These are phyloP conservation scores for Fabriciana adippe DNA, from an alignment of 2,888 invertebrate genomes.

Conservation along the genomic window DNA sequence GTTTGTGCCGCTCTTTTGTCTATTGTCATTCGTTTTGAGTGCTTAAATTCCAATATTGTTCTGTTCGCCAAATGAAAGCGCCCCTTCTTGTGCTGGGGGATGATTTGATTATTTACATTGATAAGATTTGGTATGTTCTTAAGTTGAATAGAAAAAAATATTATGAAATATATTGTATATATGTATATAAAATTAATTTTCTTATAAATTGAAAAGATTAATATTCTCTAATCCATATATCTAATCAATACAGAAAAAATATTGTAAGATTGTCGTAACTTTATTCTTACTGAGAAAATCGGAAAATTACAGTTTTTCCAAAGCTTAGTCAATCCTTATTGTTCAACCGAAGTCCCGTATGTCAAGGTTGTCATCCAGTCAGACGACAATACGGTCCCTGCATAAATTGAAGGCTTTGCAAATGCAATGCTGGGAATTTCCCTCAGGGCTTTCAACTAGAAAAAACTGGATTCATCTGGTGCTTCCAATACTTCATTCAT, in stretches of 20 bases:
- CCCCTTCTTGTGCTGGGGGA: constrained; percentile 11
- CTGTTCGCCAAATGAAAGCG: constrained; percentile 31
- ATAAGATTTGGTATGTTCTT: constrained; percentile 2
- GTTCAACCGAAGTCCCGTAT: constrained; percentile 57
- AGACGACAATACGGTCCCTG: constrained; percentile 66
- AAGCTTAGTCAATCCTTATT: constrained; percentile 53
- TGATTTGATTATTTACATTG: constrained; percentile 16
- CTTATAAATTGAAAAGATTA: no score
- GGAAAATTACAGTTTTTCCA: constrained; percentile 6
- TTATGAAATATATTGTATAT: no score
- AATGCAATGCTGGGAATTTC: constrained; percentile 69
- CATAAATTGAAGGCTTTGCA: constrained; percentile 76
- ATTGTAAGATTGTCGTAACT: not conserved
- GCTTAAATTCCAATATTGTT: constrained; percentile 48
- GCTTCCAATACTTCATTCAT: constrained; percentile 67
- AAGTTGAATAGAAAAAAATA: not conserved
- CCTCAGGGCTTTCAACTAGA: constrained; percentile 69
- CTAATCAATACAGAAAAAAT: no score
- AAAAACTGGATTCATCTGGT: constrained; percentile 64
- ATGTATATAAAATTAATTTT: no score
- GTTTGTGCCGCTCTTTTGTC: constrained; percentile 57
- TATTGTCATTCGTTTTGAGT: constrained; percentile 46
- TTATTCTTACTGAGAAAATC: not conserved
- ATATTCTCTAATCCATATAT: no score
- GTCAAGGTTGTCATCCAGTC: constrained; percentile 70